Evolutionary conservation across 2,888 invertebrate species (phyloP).

Genomic region (Ennomos quercinarius): DNA sequence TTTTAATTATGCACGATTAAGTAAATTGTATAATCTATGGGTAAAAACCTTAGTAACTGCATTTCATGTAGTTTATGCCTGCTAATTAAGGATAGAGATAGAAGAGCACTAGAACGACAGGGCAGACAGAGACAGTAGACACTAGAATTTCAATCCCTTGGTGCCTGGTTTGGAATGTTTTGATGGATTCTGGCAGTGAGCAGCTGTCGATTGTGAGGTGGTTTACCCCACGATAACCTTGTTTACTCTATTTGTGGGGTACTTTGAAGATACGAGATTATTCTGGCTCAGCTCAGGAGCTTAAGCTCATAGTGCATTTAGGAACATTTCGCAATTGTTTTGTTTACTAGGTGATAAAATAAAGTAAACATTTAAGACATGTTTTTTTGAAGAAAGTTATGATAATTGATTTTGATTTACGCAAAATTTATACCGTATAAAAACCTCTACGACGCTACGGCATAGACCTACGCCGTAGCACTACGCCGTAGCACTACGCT

Average conservation of each 20-base stretch:
- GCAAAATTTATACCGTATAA: no score
- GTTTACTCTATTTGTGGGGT: constrained; percentile 18
- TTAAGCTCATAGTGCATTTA: background rate
- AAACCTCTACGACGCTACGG: constrained; percentile 5
- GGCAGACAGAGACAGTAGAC: constrained; percentile 22
- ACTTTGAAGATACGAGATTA: background rate
- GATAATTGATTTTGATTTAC: no score
- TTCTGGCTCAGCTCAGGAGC: no score
- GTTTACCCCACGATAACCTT: constrained; percentile 10
- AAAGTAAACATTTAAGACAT: no score
- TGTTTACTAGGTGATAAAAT: no score
- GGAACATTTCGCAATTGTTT: no score
- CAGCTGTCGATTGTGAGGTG: constrained; percentile 26
- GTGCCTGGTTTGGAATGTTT: constrained; percentile 32
- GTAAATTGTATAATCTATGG: no score
- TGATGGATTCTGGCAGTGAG: constrained; percentile 35
- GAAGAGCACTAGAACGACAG: background rate
- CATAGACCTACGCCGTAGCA: constrained; percentile 7
- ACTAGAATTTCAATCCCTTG: constrained; percentile 30
- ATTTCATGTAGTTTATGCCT: constrained; percentile 12
- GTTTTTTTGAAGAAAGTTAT: no score
- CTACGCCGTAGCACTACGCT: constrained; percentile 7
- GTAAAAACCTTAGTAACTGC: constrained; percentile 13
- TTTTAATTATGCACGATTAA: no score
- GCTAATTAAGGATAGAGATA: constrained; percentile 30